Base-by-base conservation (phyloP, 1,140 invertebrate genomes). In the Phocides pigmalion region DNA sequence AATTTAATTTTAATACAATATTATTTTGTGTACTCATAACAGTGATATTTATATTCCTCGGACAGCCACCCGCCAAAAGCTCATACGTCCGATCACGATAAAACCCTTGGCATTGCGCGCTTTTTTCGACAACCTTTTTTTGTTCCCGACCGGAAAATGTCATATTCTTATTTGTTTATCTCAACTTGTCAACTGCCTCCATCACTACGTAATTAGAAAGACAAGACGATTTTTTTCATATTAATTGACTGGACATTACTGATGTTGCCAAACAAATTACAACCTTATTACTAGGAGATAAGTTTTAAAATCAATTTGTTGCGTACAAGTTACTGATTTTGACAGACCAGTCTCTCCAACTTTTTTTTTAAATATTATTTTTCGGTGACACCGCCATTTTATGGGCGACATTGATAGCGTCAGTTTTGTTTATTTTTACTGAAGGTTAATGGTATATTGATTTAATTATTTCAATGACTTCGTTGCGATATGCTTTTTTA, bases 131-230 rank as follows among this genome's bases (percentile, higher is more conserved):
- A 51, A 50, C 54, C 46, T 68, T 74, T 73, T 73, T 73, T 70
- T 63, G 35, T 66, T 46, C 61, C 63, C 66, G 61, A 76, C 70
- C 70, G 74, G 72, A 79, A 79, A 76, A 73, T 77, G 69, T 81
- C 74, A 71, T 79, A 78, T 71, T 75, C 72, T 83, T 83, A 77
- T 81, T 82, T 83, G 81, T 84, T 84, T 85, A 85, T 85, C 79
- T 83, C 74, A 37, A 46, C 76, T 82, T 79, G 79, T 82, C 81
- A 78, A 83, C 79, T 76, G 79, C 59, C 76, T 79, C 75, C 81
- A 78, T 83, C 82, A 74, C 72, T 69, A 72, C 66, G 76, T 85
- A 83, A 85, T 85, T 85, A 82, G 76, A 83, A 73, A 82, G 76
- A 85, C 76, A 79, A 76, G 76, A 72, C 68, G 65, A 72, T 74